Base-by-base conservation (phyloP, 2,888 invertebrate species). In the Cerastoderma edule region DNA sequence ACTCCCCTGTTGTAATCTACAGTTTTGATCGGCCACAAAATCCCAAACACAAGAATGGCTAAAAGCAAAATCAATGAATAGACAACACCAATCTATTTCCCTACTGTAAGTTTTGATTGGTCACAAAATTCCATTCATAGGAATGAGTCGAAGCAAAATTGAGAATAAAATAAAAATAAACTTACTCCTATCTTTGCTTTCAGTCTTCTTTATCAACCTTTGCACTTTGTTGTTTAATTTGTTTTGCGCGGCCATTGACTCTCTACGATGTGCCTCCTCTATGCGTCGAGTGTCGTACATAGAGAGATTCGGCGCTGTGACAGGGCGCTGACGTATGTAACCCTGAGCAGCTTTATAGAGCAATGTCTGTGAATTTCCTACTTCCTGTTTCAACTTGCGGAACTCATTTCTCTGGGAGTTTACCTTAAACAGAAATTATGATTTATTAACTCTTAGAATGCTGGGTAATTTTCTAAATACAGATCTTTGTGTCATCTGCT, bases 291-390 rank as follows among this genome's bases (percentile, higher is more conserved):
- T 72, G 28, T 44, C 67, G 66, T 88, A 89, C 77, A 72, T 78
- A 19, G 79, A 80, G 30, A 91, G 71, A 63, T 87, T 85, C n/a
- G 90, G 89, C 6, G 89, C 89, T 24, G 89, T 87, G 53, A 90
- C 74, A 10, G 90, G 90, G 28, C 90, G 88, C 16, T 83, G 75
- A 33, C 91, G 78, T 1, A 91, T 85, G 70, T 82, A 88, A 1
- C 91, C 91, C 10, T 89, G 89, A 35, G 85, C 85, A 0, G 88
- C 85, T 32, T 79, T 76, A 70, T 89, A 84, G 16, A 90, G 86
- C 13, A 83, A 83, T 27, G 85, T 81, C 78, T 90, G 86, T 10
- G 91, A 90, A 22, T 83, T 72, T 22, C 32, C 68, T 10, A 91
- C 84, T 30, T 89, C 89, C 13, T 72, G 53, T 54, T 87, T 85